Evolutionary conservation across 2,888 invertebrate genomes (phyloP).

Genomic region (Leptinotarsa rubiginosa): DNA sequence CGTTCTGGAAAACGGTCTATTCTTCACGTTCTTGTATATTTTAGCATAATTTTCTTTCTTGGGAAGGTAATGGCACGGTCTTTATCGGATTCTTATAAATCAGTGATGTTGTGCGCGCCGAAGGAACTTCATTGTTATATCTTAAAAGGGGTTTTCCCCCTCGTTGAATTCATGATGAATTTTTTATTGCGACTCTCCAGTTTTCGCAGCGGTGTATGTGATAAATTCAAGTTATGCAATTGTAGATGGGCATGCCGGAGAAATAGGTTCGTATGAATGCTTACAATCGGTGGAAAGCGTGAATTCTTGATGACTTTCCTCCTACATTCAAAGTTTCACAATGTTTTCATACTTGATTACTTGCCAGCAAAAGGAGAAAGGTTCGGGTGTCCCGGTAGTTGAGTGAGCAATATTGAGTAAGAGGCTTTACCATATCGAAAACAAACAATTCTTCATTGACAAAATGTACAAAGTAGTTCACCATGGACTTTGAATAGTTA

Average conservation of each 20-base stretch:
- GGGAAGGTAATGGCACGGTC: conserved; percentile 35
- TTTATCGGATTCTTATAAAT: conserved; percentile 48
- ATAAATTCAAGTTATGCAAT: conserved; percentile 24
- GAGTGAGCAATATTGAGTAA: no score
- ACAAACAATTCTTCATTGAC: no score
- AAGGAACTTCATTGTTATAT: conserved; percentile 40
- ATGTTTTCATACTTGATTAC: no score
- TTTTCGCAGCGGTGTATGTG: conserved; percentile 2
- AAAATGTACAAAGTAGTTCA: no score
- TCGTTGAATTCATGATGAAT: conserved; percentile 47
- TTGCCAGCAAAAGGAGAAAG: no score
- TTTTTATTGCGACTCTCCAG: conserved; percentile 38
- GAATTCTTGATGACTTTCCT: neutral
- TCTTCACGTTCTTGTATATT: conserved; percentile 47
- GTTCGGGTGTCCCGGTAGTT: no score
- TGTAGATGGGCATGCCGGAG: conserved; percentile 1
- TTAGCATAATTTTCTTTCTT: conserved; percentile 47
- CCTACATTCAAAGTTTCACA: neutral
- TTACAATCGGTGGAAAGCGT: neutral
- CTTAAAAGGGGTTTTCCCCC: conserved; percentile 38
- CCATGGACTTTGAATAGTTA: no score
- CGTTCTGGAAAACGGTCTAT: conserved; percentile 32
- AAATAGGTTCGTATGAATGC: conserved; percentile 2
- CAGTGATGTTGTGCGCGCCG: conserved; percentile 40
- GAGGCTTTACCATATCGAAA: no score